Evolutionary conservation across 1,140 invertebrate genomes (phyloP), one percentile per base, ranked within the genome.

Genomic region (honey bee (Apis mellifera)): DNA sequence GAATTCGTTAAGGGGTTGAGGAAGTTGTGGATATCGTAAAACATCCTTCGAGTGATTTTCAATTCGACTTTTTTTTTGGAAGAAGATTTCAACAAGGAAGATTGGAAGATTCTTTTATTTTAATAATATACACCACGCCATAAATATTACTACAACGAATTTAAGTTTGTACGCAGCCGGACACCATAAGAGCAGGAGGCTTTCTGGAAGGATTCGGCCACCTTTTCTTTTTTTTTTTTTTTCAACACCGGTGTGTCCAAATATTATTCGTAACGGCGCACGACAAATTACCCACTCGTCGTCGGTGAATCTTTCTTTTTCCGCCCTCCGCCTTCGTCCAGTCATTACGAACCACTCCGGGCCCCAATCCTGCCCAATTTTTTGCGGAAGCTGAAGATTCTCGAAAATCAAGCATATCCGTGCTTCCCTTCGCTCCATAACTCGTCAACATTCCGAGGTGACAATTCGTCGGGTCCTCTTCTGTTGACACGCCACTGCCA

Each of bases 251-350:
- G 52, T 65, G 73, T 42, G 79, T 68, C 42, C 54, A 76, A 82
- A 82, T 52, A 82, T 82, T 82, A 76, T 82, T 82, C 79, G 73
- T 76, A 82, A 82, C 75, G 75, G 81, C 59, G 19, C n/a, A 78
- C 81, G 74, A 78, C 74, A 83, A 83, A 78, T 78, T 78, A 77
- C 52, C 74, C 52, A 65, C 60, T 70, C 75, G 73, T 70, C 75
- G 73, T 32, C 62, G n/a, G 48, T 21, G 42, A 60, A 69, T 50
- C 55, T 85, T 48, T 62, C 84, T 81, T 84, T 87, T 86, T 86
- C 76, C 12, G 15, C 66, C 12, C 15, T 23, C 21, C 50, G 32
- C 79, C 80, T 85, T 42, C 62, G 65, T 42, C 72, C 72, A 66
- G 59, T 75, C 83, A 75, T 82, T 82, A 82, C 48, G 79, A 59